Percentiles rank a stretch among this genome's conserved stretches.
These are phyloP conservation scores for Tetranychus piercei DNA, from an alignment of 2,888 invertebrate genomes.

Conservation along the genomic window DNA sequence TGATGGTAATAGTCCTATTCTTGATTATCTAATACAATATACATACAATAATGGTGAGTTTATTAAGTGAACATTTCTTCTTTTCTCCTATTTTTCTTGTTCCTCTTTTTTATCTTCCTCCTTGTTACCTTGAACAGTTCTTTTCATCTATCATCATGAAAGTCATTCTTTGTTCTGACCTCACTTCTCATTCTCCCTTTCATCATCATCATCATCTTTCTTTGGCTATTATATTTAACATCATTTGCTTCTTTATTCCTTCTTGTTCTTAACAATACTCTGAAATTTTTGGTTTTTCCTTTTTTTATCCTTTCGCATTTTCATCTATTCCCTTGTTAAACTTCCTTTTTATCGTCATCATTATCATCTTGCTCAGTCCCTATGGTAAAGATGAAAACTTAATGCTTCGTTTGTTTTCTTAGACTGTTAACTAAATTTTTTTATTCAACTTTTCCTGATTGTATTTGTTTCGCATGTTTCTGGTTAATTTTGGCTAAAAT, in stretches of 20 bases:
- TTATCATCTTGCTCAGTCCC: not conserved
- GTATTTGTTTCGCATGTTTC: too few relatives aligned
- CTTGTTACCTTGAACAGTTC: not conserved
- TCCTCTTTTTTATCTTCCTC: not conserved
- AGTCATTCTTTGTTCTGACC: constrained; percentile 1
- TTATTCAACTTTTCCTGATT: too few relatives aligned
- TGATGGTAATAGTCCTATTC: constrained; percentile 5
- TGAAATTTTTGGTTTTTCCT: too few relatives aligned
- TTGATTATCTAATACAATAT: constrained; percentile 11
- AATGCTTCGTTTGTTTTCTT: not conserved
- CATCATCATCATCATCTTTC: not conserved
- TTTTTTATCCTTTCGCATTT: not conserved
- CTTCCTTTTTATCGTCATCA: not conserved
- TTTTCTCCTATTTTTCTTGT: not conserved
- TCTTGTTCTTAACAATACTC: too few relatives aligned
- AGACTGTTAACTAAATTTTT: too few relatives aligned
- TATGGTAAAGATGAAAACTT: not conserved
- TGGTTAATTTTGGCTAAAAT: too few relatives aligned
- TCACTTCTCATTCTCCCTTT: not conserved
- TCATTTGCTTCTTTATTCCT: not conserved
- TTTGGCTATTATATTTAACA: not conserved
- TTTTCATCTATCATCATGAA: constrained; percentile 1
- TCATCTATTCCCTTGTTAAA: not conserved
- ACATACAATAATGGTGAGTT: constrained; percentile 7
- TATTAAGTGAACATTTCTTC: not conserved